A percentile compares a stretch with the other conserved stretches of the same genome.
phyloP scores from a whole-genome alignment of 2,888 invertebrate genomes.

The Tanypteryx hageni region DNA sequence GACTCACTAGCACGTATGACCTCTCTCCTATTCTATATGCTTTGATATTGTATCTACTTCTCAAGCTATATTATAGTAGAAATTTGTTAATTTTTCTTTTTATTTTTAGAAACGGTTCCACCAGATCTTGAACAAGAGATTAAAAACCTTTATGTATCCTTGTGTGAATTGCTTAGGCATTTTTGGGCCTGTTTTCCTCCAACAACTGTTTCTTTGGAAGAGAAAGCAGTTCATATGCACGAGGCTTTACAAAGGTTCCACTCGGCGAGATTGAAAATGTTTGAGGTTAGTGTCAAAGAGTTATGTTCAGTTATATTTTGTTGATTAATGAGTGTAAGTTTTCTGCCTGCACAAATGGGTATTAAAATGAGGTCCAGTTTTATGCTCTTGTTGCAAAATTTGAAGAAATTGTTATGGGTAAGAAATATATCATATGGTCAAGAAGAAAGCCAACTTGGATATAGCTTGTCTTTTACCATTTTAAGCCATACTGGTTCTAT shows the following conservation, averaged over 20 bases:
- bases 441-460: too few species aligned
- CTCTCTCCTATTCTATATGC: neutral
- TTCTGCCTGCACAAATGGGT: too few species aligned
- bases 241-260: constrained; percentile 93
- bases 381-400: too few species aligned
- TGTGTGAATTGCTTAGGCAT: constrained; percentile 93
- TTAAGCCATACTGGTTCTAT: too few species aligned
- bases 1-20: constrained; percentile 74
- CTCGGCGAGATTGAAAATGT: constrained; percentile 89
- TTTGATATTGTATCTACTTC: constrained; percentile 21
- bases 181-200: constrained; percentile 96
- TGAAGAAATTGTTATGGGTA: too few species aligned
- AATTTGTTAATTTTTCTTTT: constrained; percentile 66
- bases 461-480: too few species aligned
- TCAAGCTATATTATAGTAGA: neutral
- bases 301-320: neutral
- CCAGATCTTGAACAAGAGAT: constrained; percentile 90
- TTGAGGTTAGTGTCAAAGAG: constrained; percentile 80
- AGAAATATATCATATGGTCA: too few species aligned
- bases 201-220: constrained; percentile 84
- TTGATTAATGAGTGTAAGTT: neutral
- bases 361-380: too few species aligned
- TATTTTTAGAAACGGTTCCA: constrained; percentile 86
- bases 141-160: constrained; percentile 88
- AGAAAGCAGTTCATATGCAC: constrained; percentile 91